phyloP scores from a whole-genome alignment of 2,888 invertebrate genomes.

The Busseola fusca region DNA sequence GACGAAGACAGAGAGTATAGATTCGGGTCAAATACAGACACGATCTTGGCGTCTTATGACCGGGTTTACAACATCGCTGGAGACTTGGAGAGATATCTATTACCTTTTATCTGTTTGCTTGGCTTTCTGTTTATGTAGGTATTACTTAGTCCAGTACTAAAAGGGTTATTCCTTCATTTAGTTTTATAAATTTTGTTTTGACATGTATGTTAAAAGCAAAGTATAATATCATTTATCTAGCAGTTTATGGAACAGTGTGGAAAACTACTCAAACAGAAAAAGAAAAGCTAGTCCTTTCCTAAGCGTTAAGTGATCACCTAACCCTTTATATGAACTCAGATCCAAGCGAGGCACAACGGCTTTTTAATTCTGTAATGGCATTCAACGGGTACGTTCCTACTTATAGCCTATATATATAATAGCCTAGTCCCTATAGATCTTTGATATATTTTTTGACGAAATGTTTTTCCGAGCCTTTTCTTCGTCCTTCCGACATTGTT shows the following conservation, averaged over 20 bases:
- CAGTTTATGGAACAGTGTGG: background rate
- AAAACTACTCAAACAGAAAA: background rate
- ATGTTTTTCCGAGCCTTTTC: background rate
- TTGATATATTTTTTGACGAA: background rate
- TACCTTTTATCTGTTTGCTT: conserved; percentile 45
- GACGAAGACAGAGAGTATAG: conserved; percentile 52
- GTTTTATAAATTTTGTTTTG: background rate
- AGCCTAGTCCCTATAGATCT: background rate
- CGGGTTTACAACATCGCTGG: conserved; percentile 48
- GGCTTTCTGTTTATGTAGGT: conserved; percentile 7
- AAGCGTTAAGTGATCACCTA: background rate
- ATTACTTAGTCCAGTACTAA: background rate
- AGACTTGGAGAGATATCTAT: conserved; percentile 58
- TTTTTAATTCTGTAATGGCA: no score
- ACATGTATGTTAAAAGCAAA: background rate
- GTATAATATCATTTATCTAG: background rate
- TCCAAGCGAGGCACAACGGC: no score
- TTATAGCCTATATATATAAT: background rate
- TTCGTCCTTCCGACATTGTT: background rate
- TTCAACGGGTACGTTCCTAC: background rate
- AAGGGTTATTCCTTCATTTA: background rate
- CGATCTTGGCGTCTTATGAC: conserved; percentile 54
- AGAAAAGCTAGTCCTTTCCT: background rate
- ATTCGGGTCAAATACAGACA: conserved; percentile 51
- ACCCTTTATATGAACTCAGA: no score